These are phyloP conservation scores for Trichogramma pretiosum DNA, from an alignment of 1,140 invertebrate species.

Conservation along the genomic window DNA sequence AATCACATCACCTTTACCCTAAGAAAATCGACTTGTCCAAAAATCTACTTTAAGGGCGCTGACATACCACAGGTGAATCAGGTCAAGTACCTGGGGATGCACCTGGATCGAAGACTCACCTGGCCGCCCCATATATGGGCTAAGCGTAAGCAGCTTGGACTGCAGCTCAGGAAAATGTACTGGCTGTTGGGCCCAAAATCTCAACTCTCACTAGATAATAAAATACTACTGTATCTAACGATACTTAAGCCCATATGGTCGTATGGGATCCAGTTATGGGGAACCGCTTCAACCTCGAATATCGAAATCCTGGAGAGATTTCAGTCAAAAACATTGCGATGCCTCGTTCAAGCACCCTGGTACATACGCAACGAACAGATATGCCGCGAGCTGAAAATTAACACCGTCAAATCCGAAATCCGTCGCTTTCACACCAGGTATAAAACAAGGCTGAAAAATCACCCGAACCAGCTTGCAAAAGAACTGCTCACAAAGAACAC, in stretches of 20 bases:
- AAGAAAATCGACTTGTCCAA: too few relatives aligned
- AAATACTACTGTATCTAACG: conserved; percentile 27
- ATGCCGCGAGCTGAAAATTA: not conserved
- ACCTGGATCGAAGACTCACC: too few relatives aligned
- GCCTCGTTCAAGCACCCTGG: conserved; percentile 21
- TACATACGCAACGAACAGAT: conserved; percentile 13
- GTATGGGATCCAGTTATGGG: conserved; percentile 31
- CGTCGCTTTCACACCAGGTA: too few relatives aligned
- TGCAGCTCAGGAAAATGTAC: too few relatives aligned
- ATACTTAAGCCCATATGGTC: conserved; percentile 30
- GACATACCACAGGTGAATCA: not conserved
- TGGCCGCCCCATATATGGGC: conserved; percentile 5
- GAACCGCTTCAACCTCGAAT: conserved; percentile 25
- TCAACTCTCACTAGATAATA: conserved; percentile 17
- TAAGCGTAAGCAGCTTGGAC: too few relatives aligned
- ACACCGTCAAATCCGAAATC: conserved; percentile 17
- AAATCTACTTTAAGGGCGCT: too few relatives aligned
- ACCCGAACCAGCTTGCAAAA: too few relatives aligned
- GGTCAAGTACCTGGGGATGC: too few relatives aligned
- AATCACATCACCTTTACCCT: conserved; percentile 16
- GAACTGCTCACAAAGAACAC: too few relatives aligned
- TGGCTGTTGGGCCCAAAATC: conserved; percentile 15
- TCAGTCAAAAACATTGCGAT: conserved; percentile 22
- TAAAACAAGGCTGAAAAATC: too few relatives aligned
- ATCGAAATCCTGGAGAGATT: conserved; percentile 23